Percentiles rank a stretch among this genome's conserved stretches.
phyloP scores from a whole-genome alignment of 64 coral and sea anemone genomes.

The Astreopora myriophthalma region DNA sequence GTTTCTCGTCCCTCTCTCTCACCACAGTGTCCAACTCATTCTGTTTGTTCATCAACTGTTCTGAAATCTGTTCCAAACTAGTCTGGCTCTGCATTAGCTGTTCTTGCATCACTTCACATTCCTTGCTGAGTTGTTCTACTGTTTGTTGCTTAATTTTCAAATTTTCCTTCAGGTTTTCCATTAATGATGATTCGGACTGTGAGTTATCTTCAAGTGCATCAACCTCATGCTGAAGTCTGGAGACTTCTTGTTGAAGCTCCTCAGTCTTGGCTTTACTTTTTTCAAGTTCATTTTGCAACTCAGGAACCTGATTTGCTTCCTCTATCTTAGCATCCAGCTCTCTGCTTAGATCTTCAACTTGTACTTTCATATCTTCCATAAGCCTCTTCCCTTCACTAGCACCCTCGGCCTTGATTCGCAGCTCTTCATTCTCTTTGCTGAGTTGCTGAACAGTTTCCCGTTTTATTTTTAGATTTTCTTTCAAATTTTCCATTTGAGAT shows the following conservation, averaged over 20 bases:
- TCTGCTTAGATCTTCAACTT: constrained; percentile 9
- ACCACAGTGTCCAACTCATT: constrained; percentile 71
- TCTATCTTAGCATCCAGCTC: constrained; percentile 22
- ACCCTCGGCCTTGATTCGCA: constrained; percentile 35
- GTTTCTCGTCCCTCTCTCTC: constrained; percentile 77
- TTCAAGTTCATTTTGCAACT: constrained; percentile 34
- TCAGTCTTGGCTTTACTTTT: constrained; percentile 3
- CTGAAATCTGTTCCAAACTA: constrained; percentile 26
- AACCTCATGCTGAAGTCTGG: constrained; percentile 54
- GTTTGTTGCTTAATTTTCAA: constrained; percentile 85
- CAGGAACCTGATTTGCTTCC: background rate
- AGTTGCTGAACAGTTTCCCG: constrained; percentile 81
- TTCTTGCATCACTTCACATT: constrained; percentile 62
- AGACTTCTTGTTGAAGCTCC: constrained; percentile 36
- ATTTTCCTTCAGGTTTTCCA: constrained; percentile 87
- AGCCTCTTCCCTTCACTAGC: constrained; percentile 14
- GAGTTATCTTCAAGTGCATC: constrained; percentile 86
- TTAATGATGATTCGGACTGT: constrained; percentile 78
- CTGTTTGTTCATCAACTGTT: constrained; percentile 56
- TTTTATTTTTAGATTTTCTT: constrained; percentile 84
- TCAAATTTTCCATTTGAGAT: constrained; percentile 88
- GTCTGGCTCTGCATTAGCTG: constrained; percentile 42
- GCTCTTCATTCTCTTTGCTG: constrained; percentile 73
- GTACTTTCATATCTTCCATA: background rate
- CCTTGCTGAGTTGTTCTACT: constrained; percentile 72